Conservation (phyloP, 2,113 vertebrate genomes). For the Megaleporinus macrocephalus region DNA sequence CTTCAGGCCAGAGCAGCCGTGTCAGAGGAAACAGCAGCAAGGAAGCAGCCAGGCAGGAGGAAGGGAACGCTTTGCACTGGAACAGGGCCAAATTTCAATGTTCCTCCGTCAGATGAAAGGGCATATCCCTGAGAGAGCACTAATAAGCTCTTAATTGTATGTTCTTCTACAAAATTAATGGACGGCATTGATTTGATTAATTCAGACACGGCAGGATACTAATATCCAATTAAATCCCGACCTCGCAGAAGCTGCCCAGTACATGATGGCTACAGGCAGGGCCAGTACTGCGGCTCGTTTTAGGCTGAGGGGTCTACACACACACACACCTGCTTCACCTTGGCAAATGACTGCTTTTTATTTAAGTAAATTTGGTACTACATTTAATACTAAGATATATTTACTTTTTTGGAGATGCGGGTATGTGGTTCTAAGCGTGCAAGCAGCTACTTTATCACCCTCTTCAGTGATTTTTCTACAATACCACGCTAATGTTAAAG, state of each 20-base stretch:
- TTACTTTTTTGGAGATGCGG: background rate
- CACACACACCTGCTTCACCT: conserved; percentile 14
- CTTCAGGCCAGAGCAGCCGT: conserved; percentile 21
- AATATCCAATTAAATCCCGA: conserved; percentile 81
- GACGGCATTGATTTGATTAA: conserved; percentile 82
- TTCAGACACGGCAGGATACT: conserved; percentile 80
- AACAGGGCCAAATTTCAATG: conserved; percentile 78
- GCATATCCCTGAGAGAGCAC: conserved; percentile 76
- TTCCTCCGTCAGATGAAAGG: conserved; percentile 80
- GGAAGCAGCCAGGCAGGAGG: conserved; percentile 42
- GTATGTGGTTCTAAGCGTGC: background rate
- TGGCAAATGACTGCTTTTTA: background rate
- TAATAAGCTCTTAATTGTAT: conserved; percentile 83
- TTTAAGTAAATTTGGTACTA: background rate
- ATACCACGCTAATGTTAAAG: background rate
- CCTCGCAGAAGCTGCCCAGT: conserved; percentile 55
- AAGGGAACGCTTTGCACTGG: conserved; percentile 71
- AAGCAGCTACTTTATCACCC: too few species aligned
- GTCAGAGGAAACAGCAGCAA: conserved; percentile 39
- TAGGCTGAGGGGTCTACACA: background rate
- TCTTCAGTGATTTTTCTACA: background rate
- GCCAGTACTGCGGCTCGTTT: conserved; percentile 8
- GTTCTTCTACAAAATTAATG: conserved; percentile 85
- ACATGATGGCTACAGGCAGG: conserved; percentile 67
- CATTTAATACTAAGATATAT: background rate